phyloP scores from a whole-genome alignment of 2,113 vertebrate species.

The Pseudopipra pipra region DNA sequence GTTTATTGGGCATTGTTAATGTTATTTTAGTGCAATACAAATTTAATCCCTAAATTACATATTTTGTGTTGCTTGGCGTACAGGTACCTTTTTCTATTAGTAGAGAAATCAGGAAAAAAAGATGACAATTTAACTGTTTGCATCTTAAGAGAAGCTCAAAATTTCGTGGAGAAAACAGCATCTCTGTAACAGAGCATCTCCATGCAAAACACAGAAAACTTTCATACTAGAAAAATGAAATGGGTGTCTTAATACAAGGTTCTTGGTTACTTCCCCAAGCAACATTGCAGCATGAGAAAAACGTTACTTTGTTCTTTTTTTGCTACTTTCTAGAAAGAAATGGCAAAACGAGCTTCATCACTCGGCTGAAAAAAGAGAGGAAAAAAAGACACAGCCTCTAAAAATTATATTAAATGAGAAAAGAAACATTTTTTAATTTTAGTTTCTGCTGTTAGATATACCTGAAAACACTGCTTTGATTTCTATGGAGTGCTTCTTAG shows the following conservation, averaged over 20 bases:
- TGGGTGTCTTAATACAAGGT: background rate
- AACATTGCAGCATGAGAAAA: background rate
- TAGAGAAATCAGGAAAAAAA: background rate
- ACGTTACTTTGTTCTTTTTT: background rate
- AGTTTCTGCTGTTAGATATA: background rate
- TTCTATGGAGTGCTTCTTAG: background rate
- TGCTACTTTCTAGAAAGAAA: background rate
- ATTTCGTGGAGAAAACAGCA: background rate
- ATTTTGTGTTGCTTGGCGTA: background rate
- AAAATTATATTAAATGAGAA: background rate
- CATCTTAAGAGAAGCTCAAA: background rate
- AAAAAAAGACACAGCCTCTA: background rate
- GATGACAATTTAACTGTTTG: background rate
- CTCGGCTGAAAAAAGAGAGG: background rate
- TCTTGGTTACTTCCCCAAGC: background rate
- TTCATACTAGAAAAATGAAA: background rate
- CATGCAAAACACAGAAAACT: background rate
- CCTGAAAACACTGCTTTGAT: background rate
- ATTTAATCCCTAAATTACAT: background rate
- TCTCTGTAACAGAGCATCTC: background rate
- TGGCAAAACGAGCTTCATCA: accelerated
- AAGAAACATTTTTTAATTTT: background rate
- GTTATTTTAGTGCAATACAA: background rate
- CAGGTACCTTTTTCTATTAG: background rate
- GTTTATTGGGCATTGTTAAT: background rate